Conservation (phyloP, 2,113 vertebrate species). For the Recurvirostra avosetta region DNA sequence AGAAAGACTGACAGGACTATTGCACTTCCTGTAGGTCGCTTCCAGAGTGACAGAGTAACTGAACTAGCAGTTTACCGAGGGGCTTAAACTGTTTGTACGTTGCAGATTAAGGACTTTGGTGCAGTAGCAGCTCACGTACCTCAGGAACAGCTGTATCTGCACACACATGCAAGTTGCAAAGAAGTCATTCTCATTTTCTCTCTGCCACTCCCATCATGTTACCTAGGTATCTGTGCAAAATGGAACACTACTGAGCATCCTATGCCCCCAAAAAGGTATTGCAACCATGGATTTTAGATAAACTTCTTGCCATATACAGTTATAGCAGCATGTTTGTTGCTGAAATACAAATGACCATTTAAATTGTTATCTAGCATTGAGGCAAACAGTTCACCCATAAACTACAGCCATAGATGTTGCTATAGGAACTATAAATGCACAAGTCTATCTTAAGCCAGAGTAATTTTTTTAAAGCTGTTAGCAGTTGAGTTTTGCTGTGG, state of each 20-base stretch:
- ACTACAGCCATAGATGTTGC: background rate
- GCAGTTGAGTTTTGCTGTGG: background rate
- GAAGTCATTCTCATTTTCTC: background rate
- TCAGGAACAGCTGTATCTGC: background rate
- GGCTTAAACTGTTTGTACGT: background rate
- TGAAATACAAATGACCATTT: background rate
- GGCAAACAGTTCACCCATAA: background rate
- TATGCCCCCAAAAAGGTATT: background rate
- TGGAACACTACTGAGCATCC: background rate
- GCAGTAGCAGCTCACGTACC: background rate
- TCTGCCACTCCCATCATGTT: background rate
- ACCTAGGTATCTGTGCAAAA: background rate
- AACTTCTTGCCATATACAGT: background rate
- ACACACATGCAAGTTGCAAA: background rate
- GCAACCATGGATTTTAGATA: background rate
- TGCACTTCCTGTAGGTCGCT: background rate
- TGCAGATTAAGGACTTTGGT: background rate
- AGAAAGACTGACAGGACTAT: background rate
- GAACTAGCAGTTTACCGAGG: background rate
- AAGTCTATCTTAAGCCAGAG: background rate
- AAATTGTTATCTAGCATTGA: background rate
- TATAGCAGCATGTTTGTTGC: background rate
- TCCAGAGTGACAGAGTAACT: background rate
- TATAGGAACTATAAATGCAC: background rate
- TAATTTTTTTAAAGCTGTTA: background rate